Evolutionary conservation across 1,140 invertebrate genomes (phyloP), one percentile per base, ranked within the genome.

Genomic region (Ceratosolen solmsi): DNA sequence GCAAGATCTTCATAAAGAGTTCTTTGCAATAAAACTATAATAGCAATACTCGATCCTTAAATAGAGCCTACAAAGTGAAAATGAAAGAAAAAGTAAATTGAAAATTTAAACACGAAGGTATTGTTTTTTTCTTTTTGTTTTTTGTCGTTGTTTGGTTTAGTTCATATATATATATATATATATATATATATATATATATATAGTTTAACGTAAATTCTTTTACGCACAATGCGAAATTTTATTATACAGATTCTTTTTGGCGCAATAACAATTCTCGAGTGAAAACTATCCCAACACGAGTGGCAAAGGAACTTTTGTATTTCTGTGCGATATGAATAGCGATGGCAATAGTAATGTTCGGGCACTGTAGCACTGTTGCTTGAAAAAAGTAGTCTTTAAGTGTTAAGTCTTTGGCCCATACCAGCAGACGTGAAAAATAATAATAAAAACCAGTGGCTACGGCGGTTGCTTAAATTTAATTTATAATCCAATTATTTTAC

Each of bases 381-480:
- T 22, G 20, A 38, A 30, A 22, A 68, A 38, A 22, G 3, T 25
- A 75, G 33, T 22, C 58, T 49, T 65, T 77, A 60, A 77, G 58
- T 77, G 72, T 27, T 30, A 77, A 77, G 58, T 65, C 30, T 49
- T 3, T 33, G 8, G 17, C 36, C 27, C n/a, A 36, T 36, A 68
- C 15, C 4, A 17, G 36, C 27, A 51, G n/a, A 25, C 20, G 25
- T 15, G 46, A 20, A 51, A 30, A 27, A 65, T 9, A 38, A 30
- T 3, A 30, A 68, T 4, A 17, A 46, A 46, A 7, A 76, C n/a
- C 33, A 3, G 20, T 7, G 15, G 4, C n/a, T 25, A n/a, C 1
- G 4, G 36, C 20, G 22, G 33, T 54, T 65, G n/a, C 17, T n/a
- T 49, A 38, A 74, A 80, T 75, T 74, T 65, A 80, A 74, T 74